phyloP scores from a whole-genome alignment of 2,113 vertebrate species.

The Parus major region DNA sequence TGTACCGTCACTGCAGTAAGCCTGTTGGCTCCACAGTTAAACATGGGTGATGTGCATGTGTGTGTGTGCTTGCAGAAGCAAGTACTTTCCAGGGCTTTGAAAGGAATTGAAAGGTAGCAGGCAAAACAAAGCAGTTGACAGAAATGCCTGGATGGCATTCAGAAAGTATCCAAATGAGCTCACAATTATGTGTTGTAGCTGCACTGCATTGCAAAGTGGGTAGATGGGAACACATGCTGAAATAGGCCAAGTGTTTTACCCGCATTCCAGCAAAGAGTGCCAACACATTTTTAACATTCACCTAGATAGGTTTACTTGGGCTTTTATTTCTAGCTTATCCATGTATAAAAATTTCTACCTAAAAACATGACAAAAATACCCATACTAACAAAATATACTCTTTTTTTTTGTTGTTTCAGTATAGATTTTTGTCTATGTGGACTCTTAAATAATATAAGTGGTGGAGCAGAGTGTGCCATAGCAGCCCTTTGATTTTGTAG shows the following conservation, averaged over 20 bases:
- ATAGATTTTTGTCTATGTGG: background rate
- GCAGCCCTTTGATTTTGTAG: background rate
- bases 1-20: background rate
- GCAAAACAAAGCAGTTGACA: constrained; percentile 12
- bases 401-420: background rate
- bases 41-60: background rate
- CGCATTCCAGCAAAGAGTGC: background rate
- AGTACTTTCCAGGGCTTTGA: constrained; percentile 19
- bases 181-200: constrained; percentile 24
- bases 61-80: background rate
- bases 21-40: background rate
- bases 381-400: background rate
- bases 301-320: background rate
- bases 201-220: background rate
- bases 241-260: background rate
- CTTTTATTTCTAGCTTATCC: background rate
- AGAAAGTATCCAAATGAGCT: constrained; percentile 29
- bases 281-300: constrained; percentile 16
- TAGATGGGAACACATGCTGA: constrained; percentile 16
- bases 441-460: background rate
- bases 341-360: background rate
- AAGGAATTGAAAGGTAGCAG: constrained; percentile 22
- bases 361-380: background rate
- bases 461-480: background rate
- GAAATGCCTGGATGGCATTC: background rate